A percentile compares a stretch with the other conserved stretches of the same genome.
Evolutionary conservation across 2,797 vertebrate genomes (phyloP).

Genomic region (Karalla daura): DNA sequence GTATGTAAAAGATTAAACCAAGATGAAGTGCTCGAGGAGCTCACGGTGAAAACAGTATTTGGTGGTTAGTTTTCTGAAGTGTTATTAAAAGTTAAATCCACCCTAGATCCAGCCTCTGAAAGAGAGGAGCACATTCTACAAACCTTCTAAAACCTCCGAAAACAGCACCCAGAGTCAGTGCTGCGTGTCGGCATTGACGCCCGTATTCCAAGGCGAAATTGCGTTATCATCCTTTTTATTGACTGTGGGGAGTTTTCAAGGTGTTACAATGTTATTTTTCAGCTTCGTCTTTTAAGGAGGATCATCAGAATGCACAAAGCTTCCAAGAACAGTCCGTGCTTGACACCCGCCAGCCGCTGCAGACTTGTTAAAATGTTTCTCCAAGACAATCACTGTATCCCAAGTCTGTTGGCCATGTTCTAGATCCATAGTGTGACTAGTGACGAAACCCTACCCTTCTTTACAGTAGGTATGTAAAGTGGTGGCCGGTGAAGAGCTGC

Average conservation of each 20-base stretch:
- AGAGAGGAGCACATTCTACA: conserved; percentile 17
- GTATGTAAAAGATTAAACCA: conserved; percentile 6
- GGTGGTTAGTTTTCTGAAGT: conserved; percentile 24
- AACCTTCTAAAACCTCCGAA: conserved; percentile 18
- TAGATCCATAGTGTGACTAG: too few relatives aligned
- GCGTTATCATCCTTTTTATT: conserved; percentile 11
- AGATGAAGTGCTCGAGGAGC: conserved; percentile 31
- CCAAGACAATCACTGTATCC: not conserved
- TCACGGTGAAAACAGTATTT: conserved; percentile 14
- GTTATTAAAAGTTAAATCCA: conserved; percentile 56
- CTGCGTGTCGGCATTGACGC: conserved; percentile 2
- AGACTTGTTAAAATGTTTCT: not conserved
- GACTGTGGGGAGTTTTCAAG: not conserved
- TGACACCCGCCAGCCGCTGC: not conserved
- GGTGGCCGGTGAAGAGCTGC: too few relatives aligned
- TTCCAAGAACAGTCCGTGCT: not conserved
- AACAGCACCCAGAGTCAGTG: conserved; percentile 7
- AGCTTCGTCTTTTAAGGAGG: not conserved
- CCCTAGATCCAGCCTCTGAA: conserved; percentile 18
- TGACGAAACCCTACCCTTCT: too few relatives aligned
- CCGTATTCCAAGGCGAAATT: conserved; percentile 5
- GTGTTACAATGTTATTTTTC: not conserved
- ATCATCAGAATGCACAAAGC: not conserved
- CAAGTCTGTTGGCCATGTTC: not conserved
- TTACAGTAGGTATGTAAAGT: too few relatives aligned